Conservation (phyloP, 2,113 vertebrate genomes). For the Bostrychus sinensis region DNA sequence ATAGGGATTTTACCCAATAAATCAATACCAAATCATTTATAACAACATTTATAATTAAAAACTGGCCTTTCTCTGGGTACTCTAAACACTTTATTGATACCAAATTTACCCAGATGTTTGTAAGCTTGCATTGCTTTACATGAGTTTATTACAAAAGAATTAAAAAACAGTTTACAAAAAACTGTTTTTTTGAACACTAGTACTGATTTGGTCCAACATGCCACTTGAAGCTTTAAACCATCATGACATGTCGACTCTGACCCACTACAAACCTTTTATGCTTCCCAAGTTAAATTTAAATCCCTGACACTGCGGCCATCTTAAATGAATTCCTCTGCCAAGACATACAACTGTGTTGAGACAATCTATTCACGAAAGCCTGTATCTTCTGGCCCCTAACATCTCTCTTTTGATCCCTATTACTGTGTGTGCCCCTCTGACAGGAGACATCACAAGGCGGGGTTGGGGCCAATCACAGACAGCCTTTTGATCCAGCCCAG, state of each 20-base stretch:
- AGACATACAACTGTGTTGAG: slow-evolving; percentile 5
- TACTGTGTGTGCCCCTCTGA: slow-evolving; percentile 49
- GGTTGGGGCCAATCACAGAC: slow-evolving; percentile 44
- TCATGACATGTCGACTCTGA: not conserved
- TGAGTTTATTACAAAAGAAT: no score
- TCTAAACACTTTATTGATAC: no score
- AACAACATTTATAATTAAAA: not conserved
- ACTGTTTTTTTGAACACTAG: no score
- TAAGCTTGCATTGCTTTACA: no score
- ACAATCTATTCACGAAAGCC: slow-evolving; percentile 36
- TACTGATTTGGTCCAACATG: not conserved
- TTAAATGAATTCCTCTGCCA: slow-evolving; percentile 24
- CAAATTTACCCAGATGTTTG: no score
- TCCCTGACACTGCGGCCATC: slow-evolving; percentile 23
- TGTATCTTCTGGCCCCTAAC: slow-evolving; percentile 47
- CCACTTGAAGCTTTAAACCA: not conserved
- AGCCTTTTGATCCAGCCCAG: slow-evolving; percentile 63
- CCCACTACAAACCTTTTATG: slow-evolving; percentile 22
- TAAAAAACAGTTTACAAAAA: no score
- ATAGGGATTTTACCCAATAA: not conserved
- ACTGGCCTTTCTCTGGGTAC: no score
- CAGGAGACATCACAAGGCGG: slow-evolving; percentile 55
- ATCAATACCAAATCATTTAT: not conserved
- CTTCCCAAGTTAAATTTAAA: slow-evolving; percentile 31
- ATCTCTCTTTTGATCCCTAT: slow-evolving; percentile 66